phyloP scores from a whole-genome alignment of 2,797 vertebrate species.

The Chaenodraco wilsoni region DNA sequence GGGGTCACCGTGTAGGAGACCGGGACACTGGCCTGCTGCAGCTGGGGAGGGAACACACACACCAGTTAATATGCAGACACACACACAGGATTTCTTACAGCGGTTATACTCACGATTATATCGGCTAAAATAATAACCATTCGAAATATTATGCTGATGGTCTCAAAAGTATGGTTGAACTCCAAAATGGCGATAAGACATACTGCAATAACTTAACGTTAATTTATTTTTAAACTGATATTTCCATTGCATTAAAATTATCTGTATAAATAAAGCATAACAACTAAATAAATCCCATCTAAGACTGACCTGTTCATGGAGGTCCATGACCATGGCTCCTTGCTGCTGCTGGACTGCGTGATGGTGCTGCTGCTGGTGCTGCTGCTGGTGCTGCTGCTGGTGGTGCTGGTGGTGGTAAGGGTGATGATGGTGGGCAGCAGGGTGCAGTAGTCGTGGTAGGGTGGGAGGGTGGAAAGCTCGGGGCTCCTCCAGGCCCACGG shows the following conservation, averaged over 20 bases:
- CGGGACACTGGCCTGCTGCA: constrained; percentile 93
- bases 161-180: too few species aligned
- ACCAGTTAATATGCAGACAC: constrained; percentile 11
- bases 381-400: constrained; percentile 60
- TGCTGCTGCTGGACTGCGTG: constrained; percentile 84
- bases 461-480: constrained; percentile 94
- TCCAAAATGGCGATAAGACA: too few species aligned
- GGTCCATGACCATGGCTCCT: constrained; percentile 93
- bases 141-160: too few species aligned
- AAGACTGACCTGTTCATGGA: constrained; percentile 91
- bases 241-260: too few species aligned
- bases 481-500: constrained; percentile 89
- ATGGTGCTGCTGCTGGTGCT: neutral
- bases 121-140: too few species aligned
- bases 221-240: too few species aligned
- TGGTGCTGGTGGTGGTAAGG: constrained; percentile 68
- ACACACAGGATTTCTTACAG: constrained; percentile 16
- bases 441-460: constrained; percentile 91
- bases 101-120: too few species aligned
- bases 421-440: constrained; percentile 85
- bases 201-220: too few species aligned
- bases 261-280: too few species aligned
- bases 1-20: constrained; percentile 96
- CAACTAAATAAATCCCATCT: too few species aligned
- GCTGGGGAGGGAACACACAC: constrained; percentile 73